These are phyloP conservation scores for Agonopterix heracliana DNA, from an alignment of 2,888 invertebrate genomes.

Conservation along the genomic window DNA sequence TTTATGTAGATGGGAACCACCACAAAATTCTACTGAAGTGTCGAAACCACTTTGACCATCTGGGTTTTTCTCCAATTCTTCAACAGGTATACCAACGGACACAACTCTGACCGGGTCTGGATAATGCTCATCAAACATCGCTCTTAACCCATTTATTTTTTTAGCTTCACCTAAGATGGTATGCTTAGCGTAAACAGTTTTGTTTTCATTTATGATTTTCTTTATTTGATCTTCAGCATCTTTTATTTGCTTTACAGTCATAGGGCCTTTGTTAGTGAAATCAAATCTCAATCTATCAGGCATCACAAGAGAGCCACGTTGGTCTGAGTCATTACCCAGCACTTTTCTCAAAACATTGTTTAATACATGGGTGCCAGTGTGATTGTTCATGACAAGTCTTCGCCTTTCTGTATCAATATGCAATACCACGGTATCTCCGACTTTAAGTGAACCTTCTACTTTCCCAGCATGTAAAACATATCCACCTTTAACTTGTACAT, in stretches of 20 bases:
- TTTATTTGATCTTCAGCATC: constrained; percentile 88
- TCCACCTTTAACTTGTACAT: constrained; percentile 96
- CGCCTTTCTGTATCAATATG: constrained; percentile 91
- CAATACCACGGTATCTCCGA: constrained; percentile 90
- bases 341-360: constrained; percentile 96
- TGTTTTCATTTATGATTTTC: constrained; percentile 84
- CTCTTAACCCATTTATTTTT: constrained; percentile 92
- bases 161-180: constrained; percentile 90
- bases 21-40: constrained; percentile 99
- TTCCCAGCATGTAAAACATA: constrained; percentile 96
- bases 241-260: constrained; percentile 92
- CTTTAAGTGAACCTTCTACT: constrained; percentile 87
- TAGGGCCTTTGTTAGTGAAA: constrained; percentile 95
- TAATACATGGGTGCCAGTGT: constrained; percentile 97
- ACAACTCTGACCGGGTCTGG: constrained; percentile 97
- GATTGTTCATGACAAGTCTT: constrained; percentile 97
- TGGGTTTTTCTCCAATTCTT: constrained; percentile 91
- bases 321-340: constrained; percentile 93
- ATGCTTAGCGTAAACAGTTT: constrained; percentile 91
- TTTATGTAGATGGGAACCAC: constrained; percentile 95
- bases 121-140: constrained; percentile 99
- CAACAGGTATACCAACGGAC: constrained; percentile 94
- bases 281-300: constrained; percentile 98
- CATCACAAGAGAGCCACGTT: constrained; percentile 97
- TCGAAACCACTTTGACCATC: constrained; percentile 84